Percentiles rank a stretch among this genome's conserved stretches.
These are phyloP conservation scores for Sinocyclocheilus maitianheensis DNA, from an alignment of 2,113 vertebrate species.

Conservation along the genomic window DNA sequence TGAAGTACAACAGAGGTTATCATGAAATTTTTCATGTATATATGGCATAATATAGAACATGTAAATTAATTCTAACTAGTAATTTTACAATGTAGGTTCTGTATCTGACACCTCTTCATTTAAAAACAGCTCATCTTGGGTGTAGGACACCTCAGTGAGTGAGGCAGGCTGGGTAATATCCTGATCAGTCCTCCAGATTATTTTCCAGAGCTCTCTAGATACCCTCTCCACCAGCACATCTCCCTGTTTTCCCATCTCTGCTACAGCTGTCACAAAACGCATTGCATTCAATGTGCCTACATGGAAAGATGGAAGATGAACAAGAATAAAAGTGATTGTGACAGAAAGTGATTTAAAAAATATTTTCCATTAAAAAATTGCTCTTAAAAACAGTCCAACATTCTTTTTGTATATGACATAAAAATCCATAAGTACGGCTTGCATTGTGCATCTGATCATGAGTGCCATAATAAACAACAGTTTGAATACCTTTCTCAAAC, in stretches of 20 bases:
- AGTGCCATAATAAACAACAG: not conserved
- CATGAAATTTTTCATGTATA: not conserved
- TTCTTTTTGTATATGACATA: not conserved
- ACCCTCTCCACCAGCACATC: slow-evolving; percentile 72
- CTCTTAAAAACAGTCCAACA: not conserved
- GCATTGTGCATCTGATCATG: not conserved
- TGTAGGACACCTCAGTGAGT: slow-evolving; percentile 62
- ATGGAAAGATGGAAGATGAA: not conserved
- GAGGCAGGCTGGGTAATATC: slow-evolving; percentile 72
- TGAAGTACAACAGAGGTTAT: not conserved
- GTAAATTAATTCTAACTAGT: not conserved
- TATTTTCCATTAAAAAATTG: not conserved
- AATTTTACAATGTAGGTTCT: not conserved
- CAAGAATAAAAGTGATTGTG: not conserved
- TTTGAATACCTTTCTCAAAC: slow-evolving; percentile 78
- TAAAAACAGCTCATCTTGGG: not conserved
- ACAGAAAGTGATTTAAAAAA: not conserved
- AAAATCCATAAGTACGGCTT: not conserved
- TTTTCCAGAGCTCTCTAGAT: slow-evolving; percentile 85
- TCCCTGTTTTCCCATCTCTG: slow-evolving; percentile 63
- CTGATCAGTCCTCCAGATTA: slow-evolving; percentile 83
- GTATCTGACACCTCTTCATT: not conserved
- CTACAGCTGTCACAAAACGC: slow-evolving; percentile 56
- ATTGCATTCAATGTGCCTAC: slow-evolving; percentile 81
- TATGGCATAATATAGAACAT: not conserved